Conservation (phyloP, 1,140 invertebrate species). For the Sinonovacula constricta region DNA sequence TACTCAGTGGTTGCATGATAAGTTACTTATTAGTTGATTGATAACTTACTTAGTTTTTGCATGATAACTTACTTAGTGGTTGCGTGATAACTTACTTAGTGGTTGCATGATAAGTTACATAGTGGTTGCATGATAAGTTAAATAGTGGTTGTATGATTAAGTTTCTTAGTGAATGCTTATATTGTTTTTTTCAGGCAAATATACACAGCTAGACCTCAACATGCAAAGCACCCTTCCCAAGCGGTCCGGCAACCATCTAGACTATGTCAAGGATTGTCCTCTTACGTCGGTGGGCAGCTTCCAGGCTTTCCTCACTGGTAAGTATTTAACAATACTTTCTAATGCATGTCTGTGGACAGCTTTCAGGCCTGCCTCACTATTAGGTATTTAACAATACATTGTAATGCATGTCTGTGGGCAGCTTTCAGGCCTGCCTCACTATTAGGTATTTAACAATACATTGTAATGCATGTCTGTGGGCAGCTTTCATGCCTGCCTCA, state of each 20-base stretch:
- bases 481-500: not conserved
- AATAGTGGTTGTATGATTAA: not conserved
- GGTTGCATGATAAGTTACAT: not conserved
- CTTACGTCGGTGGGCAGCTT: slow-evolving; percentile 86
- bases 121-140: not conserved
- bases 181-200: slow-evolving; percentile 48
- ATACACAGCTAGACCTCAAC: slow-evolving; percentile 85
- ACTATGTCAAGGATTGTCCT: slow-evolving; percentile 89
- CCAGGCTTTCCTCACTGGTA: slow-evolving; percentile 83
- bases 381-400: not conserved
- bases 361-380: not conserved
- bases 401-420: too few species aligned
- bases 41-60: not conserved
- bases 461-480: not conserved
- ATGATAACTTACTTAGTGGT: not conserved
- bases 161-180: too few species aligned
- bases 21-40: not conserved
- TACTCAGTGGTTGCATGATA: not conserved
- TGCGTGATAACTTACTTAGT: not conserved
- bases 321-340: slow-evolving; percentile 66
- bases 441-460: not conserved
- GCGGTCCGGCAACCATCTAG: slow-evolving; percentile 79
- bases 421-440: not conserved
- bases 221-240: slow-evolving; percentile 87
- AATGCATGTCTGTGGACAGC: not conserved